phyloP scores from a whole-genome alignment of 1,140 invertebrate species.

The Pectinophora gossypiella region DNA sequence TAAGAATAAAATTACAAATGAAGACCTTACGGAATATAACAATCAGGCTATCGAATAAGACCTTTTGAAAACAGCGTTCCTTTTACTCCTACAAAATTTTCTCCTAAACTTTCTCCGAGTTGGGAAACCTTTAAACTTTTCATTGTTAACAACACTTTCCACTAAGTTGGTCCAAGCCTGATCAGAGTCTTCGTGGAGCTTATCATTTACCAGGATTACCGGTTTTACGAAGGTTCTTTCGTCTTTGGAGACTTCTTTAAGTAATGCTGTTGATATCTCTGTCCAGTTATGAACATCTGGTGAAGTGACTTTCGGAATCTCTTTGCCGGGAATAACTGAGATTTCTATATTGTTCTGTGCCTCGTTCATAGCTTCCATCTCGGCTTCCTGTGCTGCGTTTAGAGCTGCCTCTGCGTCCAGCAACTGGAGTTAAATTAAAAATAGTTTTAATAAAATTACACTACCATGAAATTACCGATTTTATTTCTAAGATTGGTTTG shows the following conservation, averaged over 20 bases:
- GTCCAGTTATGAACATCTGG: slow-evolving; percentile 34
- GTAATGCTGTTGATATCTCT: slow-evolving; percentile 28
- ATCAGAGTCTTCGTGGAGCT: slow-evolving; percentile 53
- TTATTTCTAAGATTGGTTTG: too few species aligned
- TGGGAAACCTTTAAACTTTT: slow-evolving; percentile 50
- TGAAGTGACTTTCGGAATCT: slow-evolving; percentile 29
- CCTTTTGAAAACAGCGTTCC: slow-evolving; percentile 53
- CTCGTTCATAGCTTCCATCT: slow-evolving; percentile 30
- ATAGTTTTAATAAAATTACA: too few species aligned
- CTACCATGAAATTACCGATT: too few species aligned
- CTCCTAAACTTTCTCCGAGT: slow-evolving; percentile 44
- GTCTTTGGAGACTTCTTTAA: slow-evolving; percentile 31
- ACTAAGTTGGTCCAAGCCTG: slow-evolving; percentile 52
- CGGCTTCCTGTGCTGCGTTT: slow-evolving; percentile 24
- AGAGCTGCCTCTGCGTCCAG: slow-evolving; percentile 47
- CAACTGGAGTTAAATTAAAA: too few species aligned
- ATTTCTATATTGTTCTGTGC: slow-evolving; percentile 42
- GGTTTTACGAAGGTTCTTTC: slow-evolving; percentile 43
- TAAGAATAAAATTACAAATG: too few species aligned
- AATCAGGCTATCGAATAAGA: slow-evolving; percentile 56
- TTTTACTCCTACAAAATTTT: slow-evolving; percentile 53
- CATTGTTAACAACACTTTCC: slow-evolving; percentile 40
- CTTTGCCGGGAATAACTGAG: slow-evolving; percentile 39
- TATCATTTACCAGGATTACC: slow-evolving; percentile 61
- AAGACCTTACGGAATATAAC: too few species aligned